Evolutionary conservation across 2,888 invertebrate species (phyloP).

Genomic region (Ceraclea dissimilis): DNA sequence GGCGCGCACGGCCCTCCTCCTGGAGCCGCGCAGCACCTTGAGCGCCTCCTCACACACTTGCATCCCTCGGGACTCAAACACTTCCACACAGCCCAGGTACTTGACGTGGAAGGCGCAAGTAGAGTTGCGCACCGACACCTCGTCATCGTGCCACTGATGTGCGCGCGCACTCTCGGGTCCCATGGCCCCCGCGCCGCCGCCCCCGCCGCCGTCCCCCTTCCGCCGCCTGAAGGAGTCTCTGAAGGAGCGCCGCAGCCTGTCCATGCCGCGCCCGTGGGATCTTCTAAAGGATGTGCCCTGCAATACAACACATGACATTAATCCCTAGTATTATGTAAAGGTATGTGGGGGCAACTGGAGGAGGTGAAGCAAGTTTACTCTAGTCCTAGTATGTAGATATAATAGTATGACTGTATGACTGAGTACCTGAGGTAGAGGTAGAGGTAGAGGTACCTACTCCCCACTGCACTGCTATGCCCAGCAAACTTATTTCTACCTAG

Average conservation of each 20-base stretch:
- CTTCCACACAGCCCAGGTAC: slow-evolving; percentile 98
- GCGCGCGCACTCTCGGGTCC: slow-evolving; percentile 91
- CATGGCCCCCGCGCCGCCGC: slow-evolving; percentile 56
- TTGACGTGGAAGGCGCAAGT: slow-evolving; percentile 97
- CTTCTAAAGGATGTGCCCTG: slow-evolving; percentile 45
- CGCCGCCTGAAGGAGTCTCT: slow-evolving; percentile 90
- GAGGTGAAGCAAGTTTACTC: too few species aligned
- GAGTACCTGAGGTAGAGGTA: too few species aligned
- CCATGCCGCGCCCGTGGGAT: slow-evolving; percentile 62
- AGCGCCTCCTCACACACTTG: slow-evolving; percentile 99
- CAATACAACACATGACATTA: too few species aligned
- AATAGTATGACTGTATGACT: too few species aligned
- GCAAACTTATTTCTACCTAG: too few species aligned
- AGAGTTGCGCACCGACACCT: slow-evolving; percentile 89
- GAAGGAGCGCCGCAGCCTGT: slow-evolving; percentile 80
- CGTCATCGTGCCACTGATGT: slow-evolving; percentile 98
- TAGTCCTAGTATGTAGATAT: too few species aligned
- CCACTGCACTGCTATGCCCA: too few species aligned
- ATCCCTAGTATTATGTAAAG: too few species aligned
- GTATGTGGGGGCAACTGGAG: too few species aligned
- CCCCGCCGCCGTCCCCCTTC: slow-evolving; percentile 55
- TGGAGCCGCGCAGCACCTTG: slow-evolving; percentile 89
- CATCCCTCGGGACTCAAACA: slow-evolving; percentile 99
- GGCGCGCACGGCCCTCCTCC: slow-evolving; percentile 82
- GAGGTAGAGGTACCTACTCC: too few species aligned